Conservation (phyloP, 2,113 vertebrate genomes). For the Rhinichthys klamathensis region DNA sequence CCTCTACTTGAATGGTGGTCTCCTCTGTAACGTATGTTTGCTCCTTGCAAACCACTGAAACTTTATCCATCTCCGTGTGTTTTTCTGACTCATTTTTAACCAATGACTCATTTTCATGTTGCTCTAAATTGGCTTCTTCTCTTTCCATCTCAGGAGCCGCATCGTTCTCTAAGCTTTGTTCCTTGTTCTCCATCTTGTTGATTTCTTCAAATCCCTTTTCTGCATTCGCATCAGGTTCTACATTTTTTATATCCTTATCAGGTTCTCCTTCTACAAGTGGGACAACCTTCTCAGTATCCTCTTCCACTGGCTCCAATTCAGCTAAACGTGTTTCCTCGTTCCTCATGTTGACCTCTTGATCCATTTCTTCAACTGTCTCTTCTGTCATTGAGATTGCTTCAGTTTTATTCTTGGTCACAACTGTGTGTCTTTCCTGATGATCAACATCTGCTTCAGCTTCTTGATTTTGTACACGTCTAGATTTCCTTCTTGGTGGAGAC, state of each 20-base stretch:
- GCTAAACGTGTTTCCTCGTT: no score
- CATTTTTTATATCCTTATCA: neutral
- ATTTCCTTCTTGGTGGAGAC: constrained; percentile 20
- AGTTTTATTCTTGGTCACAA: neutral
- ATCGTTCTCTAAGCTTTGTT: neutral
- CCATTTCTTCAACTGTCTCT: neutral
- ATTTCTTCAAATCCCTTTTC: constrained; percentile 14
- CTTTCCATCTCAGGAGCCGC: neutral
- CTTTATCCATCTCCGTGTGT: neutral
- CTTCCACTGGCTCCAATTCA: no score
- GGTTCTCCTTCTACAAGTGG: neutral
- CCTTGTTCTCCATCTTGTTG: neutral
- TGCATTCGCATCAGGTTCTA: neutral
- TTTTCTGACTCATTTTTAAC: neutral
- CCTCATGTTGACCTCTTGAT: no score
- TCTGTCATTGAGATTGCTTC: neutral
- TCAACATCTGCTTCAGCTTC: neutral
- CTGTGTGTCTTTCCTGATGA: no score
- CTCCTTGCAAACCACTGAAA: neutral
- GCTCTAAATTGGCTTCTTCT: neutral
- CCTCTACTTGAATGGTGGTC: neutral
- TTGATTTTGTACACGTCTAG: neutral
- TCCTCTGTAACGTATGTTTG: neutral
- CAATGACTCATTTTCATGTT: neutral
- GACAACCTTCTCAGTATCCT: neutral